Evolutionary conservation across 2,113 vertebrate genomes (phyloP).

Genomic region (Cryptomyrus ogoouensis): DNA sequence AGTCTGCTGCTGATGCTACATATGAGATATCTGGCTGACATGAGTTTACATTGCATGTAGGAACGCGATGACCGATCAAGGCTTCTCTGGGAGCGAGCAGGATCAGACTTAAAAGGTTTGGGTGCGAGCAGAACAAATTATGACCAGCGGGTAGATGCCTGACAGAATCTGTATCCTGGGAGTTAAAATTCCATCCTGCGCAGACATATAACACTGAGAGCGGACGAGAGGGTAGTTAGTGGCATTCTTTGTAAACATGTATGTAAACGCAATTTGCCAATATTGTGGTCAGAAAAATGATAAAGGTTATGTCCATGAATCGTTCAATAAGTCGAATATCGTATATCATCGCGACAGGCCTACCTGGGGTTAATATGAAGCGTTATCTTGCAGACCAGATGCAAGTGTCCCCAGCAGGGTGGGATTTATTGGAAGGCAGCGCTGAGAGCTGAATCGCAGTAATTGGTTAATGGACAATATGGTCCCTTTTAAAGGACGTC

Average conservation of each 20-base stretch:
- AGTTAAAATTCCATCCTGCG: background rate
- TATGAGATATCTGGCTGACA: background rate
- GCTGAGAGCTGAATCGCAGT: background rate
- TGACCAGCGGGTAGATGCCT: background rate
- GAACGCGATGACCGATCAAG: background rate
- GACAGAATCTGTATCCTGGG: background rate
- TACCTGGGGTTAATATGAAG: background rate
- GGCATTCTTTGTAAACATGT: background rate
- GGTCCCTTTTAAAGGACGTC: background rate
- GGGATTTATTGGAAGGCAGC: background rate
- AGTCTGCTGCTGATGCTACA: background rate
- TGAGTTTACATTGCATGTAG: background rate
- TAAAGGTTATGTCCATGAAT: background rate
- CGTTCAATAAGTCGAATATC: background rate
- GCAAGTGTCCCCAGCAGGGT: background rate
- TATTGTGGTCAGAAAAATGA: background rate
- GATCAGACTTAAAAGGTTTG: background rate
- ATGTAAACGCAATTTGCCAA: background rate
- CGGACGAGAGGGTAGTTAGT: background rate
- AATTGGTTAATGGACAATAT: background rate
- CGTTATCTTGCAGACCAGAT: background rate
- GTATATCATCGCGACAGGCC: background rate
- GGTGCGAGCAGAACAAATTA: background rate
- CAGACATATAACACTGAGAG: background rate
- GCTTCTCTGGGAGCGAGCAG: background rate